Base-by-base conservation (phyloP, 1,140 invertebrate genomes). In the Hesperophylax magnus region DNA sequence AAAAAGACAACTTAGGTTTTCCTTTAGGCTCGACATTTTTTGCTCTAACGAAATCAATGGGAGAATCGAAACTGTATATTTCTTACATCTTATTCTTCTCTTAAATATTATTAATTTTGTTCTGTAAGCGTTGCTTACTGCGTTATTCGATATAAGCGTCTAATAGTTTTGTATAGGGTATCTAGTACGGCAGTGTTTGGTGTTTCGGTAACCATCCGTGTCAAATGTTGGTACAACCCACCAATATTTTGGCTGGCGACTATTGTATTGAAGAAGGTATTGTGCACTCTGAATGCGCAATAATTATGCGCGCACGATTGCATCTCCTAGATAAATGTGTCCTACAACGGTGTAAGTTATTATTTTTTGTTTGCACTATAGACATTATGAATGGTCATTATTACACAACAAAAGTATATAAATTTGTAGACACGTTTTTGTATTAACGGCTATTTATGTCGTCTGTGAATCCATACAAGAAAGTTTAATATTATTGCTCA, bases 151-250 rank as follows among this genome's bases (percentile, higher is more conserved):
- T 1, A 39, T 8, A 39, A 39, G 34, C 34, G 7, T 39, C 9
- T 6, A 39, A 39, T 39, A 39, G 7, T 39, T 63, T 39, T 63
- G 78, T 18, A 58, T 58, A 52, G 78, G 61, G 78, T 67, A 79
- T 63, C 77, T 56, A 61, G 56, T 78, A 76, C 77, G 63, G 60
- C 56, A 34, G 47, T 72, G 77, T 9, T 39, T 39, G 34, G 34
- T 72, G 81, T 82, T 78, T 77, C 72, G 75, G 81, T 77, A 74
- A 79, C 71, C 47, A 18, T 34, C 65, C 76, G 82, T 74, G 31
- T 65, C 78, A 76, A 80, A 83, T 82, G 31, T 60, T 58, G 15
- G 54, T 20, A 39, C 58, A 20, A 63, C 75, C 75, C 75, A 77
- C 39, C 24, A 77, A 77, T 77, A 47, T 63, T 77, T 77, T 63